Evolutionary conservation across 2,113 vertebrate species (phyloP).

Genomic region (Marcusenius ussheri): DNA sequence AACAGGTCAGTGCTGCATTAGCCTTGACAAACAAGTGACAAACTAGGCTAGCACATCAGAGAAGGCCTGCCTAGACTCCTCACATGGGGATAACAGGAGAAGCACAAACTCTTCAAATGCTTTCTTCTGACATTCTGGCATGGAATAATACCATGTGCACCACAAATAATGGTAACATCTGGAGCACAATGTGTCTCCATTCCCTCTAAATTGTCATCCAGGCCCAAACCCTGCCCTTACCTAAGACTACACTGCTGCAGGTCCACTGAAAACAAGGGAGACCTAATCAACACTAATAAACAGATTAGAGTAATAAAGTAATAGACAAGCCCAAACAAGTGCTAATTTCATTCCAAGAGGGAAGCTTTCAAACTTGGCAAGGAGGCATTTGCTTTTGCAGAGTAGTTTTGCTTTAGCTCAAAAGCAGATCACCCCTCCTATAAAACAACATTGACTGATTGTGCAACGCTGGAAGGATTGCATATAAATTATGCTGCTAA

Average conservation of each 20-base stretch:
- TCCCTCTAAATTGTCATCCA: background rate
- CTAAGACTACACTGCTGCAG: background rate
- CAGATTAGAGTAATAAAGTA: background rate
- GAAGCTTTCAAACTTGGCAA: background rate
- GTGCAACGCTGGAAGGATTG: background rate
- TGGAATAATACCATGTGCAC: background rate
- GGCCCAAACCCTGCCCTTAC: background rate
- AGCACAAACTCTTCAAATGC: background rate
- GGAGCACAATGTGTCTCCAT: background rate
- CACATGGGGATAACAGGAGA: background rate
- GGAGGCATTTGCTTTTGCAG: background rate
- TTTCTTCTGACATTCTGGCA: background rate
- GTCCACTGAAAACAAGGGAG: background rate
- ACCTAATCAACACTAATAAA: background rate
- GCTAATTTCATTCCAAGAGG: background rate
- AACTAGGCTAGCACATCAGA: background rate
- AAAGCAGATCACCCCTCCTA: background rate
- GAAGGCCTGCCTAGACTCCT: background rate
- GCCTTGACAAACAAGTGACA: background rate
- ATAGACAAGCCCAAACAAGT: background rate
- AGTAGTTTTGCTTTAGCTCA: background rate
- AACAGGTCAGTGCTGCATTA: background rate
- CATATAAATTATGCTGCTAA: background rate
- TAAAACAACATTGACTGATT: background rate
- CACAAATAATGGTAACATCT: background rate